phyloP scores from a whole-genome alignment of 2,797 vertebrate species.

The Alauda arvensis region DNA sequence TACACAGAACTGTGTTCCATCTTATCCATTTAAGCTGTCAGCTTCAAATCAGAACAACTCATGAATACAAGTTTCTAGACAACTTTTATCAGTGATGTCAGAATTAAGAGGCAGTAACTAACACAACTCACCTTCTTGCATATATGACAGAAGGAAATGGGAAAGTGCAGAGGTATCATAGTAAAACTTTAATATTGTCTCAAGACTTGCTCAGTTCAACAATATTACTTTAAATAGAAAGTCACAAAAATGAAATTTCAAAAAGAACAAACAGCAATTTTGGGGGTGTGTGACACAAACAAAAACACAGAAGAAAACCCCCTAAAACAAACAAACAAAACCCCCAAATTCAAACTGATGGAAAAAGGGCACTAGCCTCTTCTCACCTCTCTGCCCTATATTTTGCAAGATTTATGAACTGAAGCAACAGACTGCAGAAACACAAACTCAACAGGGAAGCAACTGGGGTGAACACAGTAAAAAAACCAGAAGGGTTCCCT shows the following conservation, averaged over 20 bases:
- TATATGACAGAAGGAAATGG: not conserved
- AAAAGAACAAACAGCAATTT: not conserved
- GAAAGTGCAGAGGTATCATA: not conserved
- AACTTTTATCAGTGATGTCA: not conserved
- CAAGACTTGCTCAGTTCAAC: not conserved
- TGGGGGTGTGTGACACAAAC: rapidly evolving
- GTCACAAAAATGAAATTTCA: not conserved
- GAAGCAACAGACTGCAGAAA: not conserved
- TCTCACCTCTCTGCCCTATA: not conserved
- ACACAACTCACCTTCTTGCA: not conserved
- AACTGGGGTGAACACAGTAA: not conserved
- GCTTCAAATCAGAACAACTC: not conserved
- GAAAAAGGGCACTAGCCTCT: not conserved
- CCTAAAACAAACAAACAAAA: not conserved
- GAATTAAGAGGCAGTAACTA: not conserved
- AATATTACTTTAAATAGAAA: not conserved
- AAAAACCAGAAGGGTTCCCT: not conserved
- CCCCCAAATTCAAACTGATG: not conserved
- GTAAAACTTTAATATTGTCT: not conserved
- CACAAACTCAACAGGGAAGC: not conserved
- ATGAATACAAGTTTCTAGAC: not conserved
- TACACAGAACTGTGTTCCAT: not conserved
- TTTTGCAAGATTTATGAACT: not conserved
- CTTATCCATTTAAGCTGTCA: not conserved
- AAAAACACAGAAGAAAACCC: not conserved